Percentiles rank a stretch among this genome's conserved stretches.
Conservation (phyloP, 2,797 vertebrate species). For the Neosilurus hyrtlii region DNA sequence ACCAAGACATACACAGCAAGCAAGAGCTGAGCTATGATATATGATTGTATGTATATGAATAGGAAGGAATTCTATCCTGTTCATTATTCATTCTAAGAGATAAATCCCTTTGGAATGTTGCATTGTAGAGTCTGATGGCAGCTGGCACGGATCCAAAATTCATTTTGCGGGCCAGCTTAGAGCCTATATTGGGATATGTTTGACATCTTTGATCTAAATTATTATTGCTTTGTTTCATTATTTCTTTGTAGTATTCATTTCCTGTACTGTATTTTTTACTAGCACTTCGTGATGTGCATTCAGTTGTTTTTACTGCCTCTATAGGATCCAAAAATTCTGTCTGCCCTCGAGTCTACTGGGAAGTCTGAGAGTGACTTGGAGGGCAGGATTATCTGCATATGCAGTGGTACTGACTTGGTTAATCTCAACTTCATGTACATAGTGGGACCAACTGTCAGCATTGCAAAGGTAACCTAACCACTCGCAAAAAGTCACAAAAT, state of each 20-base stretch:
- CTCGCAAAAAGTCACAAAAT: background rate
- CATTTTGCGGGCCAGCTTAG: background rate
- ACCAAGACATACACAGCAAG: background rate
- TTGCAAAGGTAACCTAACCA: slow-evolving; percentile 81
- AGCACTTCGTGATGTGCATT: background rate
- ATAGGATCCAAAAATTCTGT: slow-evolving; percentile 93
- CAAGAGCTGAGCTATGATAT: background rate
- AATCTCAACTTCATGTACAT: slow-evolving; percentile 96
- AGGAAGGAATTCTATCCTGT: background rate
- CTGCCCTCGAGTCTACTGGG: slow-evolving; percentile 85
- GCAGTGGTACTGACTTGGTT: slow-evolving; percentile 93
- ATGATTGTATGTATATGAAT: background rate
- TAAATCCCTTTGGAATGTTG: background rate
- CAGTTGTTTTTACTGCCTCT: slow-evolving; percentile 1
- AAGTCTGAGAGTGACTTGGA: slow-evolving; percentile 89
- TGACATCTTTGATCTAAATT: background rate
- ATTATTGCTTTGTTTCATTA: slow-evolving; percentile 11
- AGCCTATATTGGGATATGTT: background rate
- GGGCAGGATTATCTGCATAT: slow-evolving; percentile 90
- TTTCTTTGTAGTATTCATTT: slow-evolving; percentile 27
- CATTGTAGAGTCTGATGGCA: background rate
- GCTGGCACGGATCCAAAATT: background rate
- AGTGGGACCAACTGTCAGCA: slow-evolving; percentile 86
- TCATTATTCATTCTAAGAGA: background rate
- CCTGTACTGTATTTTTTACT: background rate